Evolutionary conservation across 1,140 invertebrate species (phyloP).

Genomic region (Piezodorus guildinii): DNA sequence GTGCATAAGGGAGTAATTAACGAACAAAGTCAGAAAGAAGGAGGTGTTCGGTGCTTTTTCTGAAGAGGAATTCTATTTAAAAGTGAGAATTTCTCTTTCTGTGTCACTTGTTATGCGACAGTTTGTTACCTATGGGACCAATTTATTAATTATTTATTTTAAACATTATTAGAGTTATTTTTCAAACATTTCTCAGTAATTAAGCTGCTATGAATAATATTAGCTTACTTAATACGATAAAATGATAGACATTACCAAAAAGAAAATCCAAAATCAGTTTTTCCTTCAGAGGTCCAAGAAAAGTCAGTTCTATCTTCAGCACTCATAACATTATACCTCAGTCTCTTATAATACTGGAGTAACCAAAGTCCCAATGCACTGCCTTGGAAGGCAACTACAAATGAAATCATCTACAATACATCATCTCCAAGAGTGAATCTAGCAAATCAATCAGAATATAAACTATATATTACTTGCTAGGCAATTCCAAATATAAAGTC

Average conservation of each 20-base stretch:
- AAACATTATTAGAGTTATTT: too few species aligned
- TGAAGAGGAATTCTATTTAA: too few species aligned
- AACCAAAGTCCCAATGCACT: slow-evolving; percentile 59
- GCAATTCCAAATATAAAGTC: slow-evolving; percentile 66
- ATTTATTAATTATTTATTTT: too few species aligned
- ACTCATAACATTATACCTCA: slow-evolving; percentile 64
- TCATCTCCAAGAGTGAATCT: slow-evolving; percentile 8
- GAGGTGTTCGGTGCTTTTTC: too few species aligned
- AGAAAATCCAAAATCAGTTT: slow-evolving; percentile 59
- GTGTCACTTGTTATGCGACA: too few species aligned
- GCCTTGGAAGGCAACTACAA: slow-evolving; percentile 56
- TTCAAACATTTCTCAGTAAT: too few species aligned
- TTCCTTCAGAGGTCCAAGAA: slow-evolving; percentile 56
- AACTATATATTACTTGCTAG: slow-evolving; percentile 49
- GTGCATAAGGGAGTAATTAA: too few species aligned
- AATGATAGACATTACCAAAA: slow-evolving; percentile 48
- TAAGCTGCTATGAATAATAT: too few species aligned
- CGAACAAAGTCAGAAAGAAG: too few species aligned
- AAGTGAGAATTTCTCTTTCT: too few species aligned
- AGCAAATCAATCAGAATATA: background rate
- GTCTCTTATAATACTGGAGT: slow-evolving; percentile 57
- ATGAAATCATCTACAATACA: slow-evolving; percentile 30
- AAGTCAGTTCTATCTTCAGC: slow-evolving; percentile 55
- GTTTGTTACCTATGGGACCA: too few species aligned
- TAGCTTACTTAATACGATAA: background rate